Evolutionary conservation across 2,797 vertebrate genomes (phyloP).

Genomic region (Cichlasoma orientale): DNA sequence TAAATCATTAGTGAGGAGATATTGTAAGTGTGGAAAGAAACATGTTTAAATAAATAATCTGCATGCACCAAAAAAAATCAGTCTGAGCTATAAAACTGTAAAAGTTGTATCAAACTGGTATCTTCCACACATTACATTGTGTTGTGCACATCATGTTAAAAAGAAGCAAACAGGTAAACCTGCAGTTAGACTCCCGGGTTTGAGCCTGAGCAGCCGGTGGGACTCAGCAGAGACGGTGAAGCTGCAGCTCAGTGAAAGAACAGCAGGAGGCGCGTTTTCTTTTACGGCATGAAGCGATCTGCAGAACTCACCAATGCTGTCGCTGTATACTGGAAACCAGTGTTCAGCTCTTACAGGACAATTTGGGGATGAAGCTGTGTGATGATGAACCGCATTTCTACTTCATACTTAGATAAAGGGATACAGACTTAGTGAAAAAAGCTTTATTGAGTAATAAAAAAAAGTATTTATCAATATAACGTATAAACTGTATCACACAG

Average conservation of each 20-base stretch:
- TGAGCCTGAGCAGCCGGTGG: no score
- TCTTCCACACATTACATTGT: no score
- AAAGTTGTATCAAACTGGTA: no score
- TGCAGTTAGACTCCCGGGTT: no score
- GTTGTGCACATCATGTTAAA: no score
- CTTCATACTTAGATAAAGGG: background rate
- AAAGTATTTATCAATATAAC: conserved; percentile 10
- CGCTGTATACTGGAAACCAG: background rate
- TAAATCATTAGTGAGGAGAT: background rate
- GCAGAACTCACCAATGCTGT: background rate
- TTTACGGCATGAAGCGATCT: background rate
- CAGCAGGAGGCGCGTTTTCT: background rate
- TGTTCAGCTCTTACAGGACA: background rate
- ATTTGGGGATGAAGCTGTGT: background rate
- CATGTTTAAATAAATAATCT: background rate
- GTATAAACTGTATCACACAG: conserved; percentile 57
- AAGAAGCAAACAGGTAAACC: no score
- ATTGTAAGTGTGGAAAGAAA: background rate
- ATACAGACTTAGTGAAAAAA: conserved; percentile 67
- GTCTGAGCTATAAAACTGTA: no score
- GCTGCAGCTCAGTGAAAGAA: no score
- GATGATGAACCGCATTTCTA: background rate
- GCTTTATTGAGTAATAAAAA: conserved; percentile 59
- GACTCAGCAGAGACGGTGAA: no score
- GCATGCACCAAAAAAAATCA: no score